Evolutionary conservation across 2,797 vertebrate species (phyloP), one percentile per base, ranked within the genome.

Genomic region (Siniperca obscura): DNA sequence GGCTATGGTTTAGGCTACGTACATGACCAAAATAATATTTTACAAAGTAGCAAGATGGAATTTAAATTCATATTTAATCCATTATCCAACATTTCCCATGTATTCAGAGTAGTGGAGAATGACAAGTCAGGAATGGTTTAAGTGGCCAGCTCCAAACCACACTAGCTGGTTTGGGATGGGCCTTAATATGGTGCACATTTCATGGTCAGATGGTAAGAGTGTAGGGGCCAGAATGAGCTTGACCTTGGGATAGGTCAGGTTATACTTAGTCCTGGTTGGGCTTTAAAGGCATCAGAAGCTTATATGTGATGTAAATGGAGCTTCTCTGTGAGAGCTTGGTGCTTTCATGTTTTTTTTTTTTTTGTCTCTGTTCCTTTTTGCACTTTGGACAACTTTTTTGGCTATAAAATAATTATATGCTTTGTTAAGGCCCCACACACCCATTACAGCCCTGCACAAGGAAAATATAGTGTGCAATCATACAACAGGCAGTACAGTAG

Each of bases 261-360:
- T 72, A 72, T 62, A 73, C 52, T 70, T 60, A 76, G 40, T 70
- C 70, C 52, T 81, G 65, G 65, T 79, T 68, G 61, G 66, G 53
- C 34, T 86, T 40, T 81, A 55, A 76, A 87, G 73, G 67, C 70
- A 68, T 84, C 68, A 76, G 53, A 38, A 70, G 65, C 78, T 46
- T 55, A 75, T 19, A 27, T 56, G 74, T 74, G 27, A 10, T 12
- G 25, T 48, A 60, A 53, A 44, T 52, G 38, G 30, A 57, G 61
- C 55, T 36, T 74, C 52, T 80, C 59, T 52, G 25, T 56, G 38
- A 66, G 56, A 68, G 56, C 36, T 71, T 25, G 8, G 25, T 44
- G 52, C 42, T 34, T 64, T 42, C 40, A 21, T 61, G 25, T 74
- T 64, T 62, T 42, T 34, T 64, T 62, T 42, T 34, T 16, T 55